Evolutionary conservation across 2,888 invertebrate genomes (phyloP), one percentile per base, ranked within the genome.

Genomic region (Cantharis rufa): DNA sequence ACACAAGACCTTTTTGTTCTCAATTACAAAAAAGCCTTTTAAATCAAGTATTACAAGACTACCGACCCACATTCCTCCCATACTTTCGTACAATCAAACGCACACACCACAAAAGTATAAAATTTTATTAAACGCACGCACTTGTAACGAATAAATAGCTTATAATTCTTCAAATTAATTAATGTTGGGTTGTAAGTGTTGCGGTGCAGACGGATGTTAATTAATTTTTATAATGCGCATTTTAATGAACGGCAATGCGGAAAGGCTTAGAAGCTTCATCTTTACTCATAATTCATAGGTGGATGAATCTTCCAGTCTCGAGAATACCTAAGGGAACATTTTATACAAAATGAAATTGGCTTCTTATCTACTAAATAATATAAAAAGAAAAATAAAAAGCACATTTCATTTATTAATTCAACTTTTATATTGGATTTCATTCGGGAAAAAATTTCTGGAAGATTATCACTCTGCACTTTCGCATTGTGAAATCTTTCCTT

Each of bases 161-260:
- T 48, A n/a, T 48, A 48, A 48, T 48, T 48, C 48, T 48, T 48
- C 48, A 48, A 48, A 61, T 72, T 72, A 72, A 72, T 72, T 68
- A 72, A 68, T 28, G 48, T n/a, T 15, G 11, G 68, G 68, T 66
- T 69, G 61, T 68, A 68, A 72, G 68, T 72, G 62, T 68, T 69
- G 15, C 15, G 24, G 72, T 61, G 48, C 72, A 72, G 72, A 72
- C 72, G 68, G 68, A 69, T 72, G 68, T 72, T 72, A 72, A 72
- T 72, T 72, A 72, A 68, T 72, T 72, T 72, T 72, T 72, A 48
- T 28, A 28, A 32, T 16, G 16, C 69, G 28, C 32, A 32, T 69
- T 69, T 16, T 69, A 69, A 16, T 69, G 16, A 32, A 69, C 69
- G 69, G 32, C 28, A 28, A 32, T 69, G 24, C 28, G 24, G 28